Conservation (phyloP, 2,888 invertebrate genomes). For the Morpho deidamia region DNA sequence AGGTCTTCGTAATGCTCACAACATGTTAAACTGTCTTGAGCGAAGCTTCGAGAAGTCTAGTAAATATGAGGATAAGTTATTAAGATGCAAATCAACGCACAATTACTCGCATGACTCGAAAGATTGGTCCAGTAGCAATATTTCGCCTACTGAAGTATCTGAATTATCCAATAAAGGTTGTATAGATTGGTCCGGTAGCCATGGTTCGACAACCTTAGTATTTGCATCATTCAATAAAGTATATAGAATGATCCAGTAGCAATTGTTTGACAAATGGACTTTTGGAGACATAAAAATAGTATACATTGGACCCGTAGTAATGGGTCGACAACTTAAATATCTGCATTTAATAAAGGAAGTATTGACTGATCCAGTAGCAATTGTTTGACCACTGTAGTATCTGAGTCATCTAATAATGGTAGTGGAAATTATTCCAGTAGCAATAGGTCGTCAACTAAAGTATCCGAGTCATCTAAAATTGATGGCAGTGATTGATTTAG, state of each 20-base stretch:
- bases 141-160: constrained; percentile 32
- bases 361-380: no score
- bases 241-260: no score
- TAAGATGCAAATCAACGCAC: constrained; percentile 47
- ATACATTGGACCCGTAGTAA: constrained; percentile 45
- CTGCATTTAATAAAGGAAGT: constrained; percentile 7
- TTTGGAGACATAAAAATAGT: no score
- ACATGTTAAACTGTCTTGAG: constrained; percentile 47
- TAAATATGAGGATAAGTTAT: constrained; percentile 47
- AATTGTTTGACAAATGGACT: no score
- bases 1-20: constrained; percentile 49
- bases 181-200: neutral
- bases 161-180: constrained; percentile 29
- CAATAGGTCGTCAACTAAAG: no score
- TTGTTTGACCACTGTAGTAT: no score
- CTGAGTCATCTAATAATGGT: no score
- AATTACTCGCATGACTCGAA: constrained; percentile 38
- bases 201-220: no score
- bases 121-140: constrained; percentile 42
- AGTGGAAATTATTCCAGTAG: no score
- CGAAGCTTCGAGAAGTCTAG: constrained; percentile 48
- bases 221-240: no score
- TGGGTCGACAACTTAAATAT: constrained; percentile 31
- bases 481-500: no score
- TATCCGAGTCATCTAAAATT: no score